Evolutionary conservation across 2,113 vertebrate species (phyloP).

Genomic region (Sceloporus tristichus): DNA sequence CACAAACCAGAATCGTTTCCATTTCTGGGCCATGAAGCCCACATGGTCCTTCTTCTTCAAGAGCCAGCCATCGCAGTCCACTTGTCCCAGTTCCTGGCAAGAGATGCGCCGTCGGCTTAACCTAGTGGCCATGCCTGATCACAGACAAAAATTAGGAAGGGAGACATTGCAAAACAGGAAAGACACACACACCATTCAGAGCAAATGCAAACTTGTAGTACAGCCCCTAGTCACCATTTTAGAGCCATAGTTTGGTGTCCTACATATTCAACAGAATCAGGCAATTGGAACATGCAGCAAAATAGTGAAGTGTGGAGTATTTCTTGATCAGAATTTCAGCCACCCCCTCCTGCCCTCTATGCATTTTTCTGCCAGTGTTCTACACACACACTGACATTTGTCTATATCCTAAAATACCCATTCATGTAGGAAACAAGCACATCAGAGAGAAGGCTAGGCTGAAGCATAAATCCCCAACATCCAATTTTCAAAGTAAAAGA

Average conservation of each 20-base stretch:
- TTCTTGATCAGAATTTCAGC: not conserved
- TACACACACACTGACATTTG: not conserved
- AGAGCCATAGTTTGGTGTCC: not conserved
- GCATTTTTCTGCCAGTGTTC: not conserved
- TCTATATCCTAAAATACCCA: too few species aligned
- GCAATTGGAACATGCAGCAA: not conserved
- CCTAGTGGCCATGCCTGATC: constrained; percentile 77
- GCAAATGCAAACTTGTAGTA: not conserved
- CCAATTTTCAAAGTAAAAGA: not conserved
- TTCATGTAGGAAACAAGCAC: too few species aligned
- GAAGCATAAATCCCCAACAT: not conserved
- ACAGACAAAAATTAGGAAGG: not conserved
- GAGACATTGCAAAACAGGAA: too few species aligned
- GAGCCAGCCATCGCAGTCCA: constrained; percentile 95
- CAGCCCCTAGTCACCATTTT: not conserved
- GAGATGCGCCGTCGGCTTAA: constrained; percentile 94
- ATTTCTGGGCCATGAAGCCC: constrained; percentile 93
- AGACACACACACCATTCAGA: not conserved
- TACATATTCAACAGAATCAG: not conserved
- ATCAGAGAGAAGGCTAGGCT: not conserved
- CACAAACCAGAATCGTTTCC: constrained; percentile 96
- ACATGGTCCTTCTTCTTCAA: constrained; percentile 89
- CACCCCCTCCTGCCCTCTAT: not conserved
- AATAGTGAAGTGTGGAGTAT: not conserved
- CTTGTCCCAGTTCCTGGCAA: constrained; percentile 88